Conservation (phyloP, 2,797 vertebrate species). For the Mormyrops attenuatus region DNA sequence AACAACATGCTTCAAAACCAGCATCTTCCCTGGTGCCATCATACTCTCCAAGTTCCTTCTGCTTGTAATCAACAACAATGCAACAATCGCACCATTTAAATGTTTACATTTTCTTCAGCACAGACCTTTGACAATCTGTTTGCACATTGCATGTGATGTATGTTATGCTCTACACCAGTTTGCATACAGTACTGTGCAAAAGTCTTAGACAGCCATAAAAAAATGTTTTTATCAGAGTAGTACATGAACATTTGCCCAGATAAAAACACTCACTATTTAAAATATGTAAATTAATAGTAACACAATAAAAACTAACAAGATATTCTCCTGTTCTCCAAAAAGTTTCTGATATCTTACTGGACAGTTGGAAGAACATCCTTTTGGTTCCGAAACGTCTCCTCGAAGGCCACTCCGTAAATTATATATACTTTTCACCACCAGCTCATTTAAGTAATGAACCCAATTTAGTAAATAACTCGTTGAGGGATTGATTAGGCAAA, state of each 20-base stretch:
- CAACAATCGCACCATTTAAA: not conserved
- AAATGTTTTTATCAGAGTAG: not conserved
- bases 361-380: not conserved
- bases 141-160: not conserved
- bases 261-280: not conserved
- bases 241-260: not conserved
- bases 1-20: not conserved
- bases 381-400: not conserved
- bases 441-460: not conserved
- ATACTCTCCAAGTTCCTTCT: not conserved
- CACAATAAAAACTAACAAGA: not conserved
- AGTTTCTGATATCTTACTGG: not conserved
- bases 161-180: not conserved
- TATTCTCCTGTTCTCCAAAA: not conserved
- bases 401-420: not conserved
- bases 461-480: not conserved
- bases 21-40: not conserved
- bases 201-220: not conserved
- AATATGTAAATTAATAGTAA: not conserved
- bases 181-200: not conserved
- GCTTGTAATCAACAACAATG: not conserved
- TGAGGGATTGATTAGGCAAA: not conserved
- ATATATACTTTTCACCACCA: not conserved
- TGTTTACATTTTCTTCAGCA: not conserved
- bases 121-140: not conserved